These are phyloP conservation scores for Saguinus oedipus DNA, from an alignment of 2,797 vertebrate species.

Conservation along the genomic window DNA sequence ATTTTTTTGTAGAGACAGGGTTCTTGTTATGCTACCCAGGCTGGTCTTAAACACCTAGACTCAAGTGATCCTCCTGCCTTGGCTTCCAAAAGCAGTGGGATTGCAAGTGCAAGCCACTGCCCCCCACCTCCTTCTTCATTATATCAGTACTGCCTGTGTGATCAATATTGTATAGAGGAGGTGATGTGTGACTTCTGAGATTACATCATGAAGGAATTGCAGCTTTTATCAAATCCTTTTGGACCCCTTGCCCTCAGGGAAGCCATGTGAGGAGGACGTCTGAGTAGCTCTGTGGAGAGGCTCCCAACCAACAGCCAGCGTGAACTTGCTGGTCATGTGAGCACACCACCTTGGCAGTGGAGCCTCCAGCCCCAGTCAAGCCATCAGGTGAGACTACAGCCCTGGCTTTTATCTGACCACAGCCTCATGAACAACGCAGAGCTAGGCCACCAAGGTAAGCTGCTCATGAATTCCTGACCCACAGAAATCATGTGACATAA, in stretches of 20 bases:
- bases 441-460: too few species aligned
- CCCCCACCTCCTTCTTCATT: too few species aligned
- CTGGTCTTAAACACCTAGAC: not conserved
- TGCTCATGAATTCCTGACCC: not conserved
- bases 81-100: not conserved
- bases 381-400: not conserved
- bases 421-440: not conserved
- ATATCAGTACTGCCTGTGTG: not conserved
- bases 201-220: not conserved
- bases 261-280: not conserved
- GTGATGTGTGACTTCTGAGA: not conserved
- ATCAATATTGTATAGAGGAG: accelerated
- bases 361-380: not conserved
- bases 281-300: not conserved
- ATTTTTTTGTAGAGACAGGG: not conserved
- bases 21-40: not conserved
- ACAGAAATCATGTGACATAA: too few species aligned
- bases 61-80: not conserved
- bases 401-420: not conserved
- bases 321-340: too few species aligned
- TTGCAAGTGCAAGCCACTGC: not conserved
- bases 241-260: not conserved
- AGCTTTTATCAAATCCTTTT: not conserved
- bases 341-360: not conserved
- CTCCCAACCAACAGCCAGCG: not conserved